phyloP scores from a whole-genome alignment of 2,888 invertebrate genomes.

The Agrypnus murinus region DNA sequence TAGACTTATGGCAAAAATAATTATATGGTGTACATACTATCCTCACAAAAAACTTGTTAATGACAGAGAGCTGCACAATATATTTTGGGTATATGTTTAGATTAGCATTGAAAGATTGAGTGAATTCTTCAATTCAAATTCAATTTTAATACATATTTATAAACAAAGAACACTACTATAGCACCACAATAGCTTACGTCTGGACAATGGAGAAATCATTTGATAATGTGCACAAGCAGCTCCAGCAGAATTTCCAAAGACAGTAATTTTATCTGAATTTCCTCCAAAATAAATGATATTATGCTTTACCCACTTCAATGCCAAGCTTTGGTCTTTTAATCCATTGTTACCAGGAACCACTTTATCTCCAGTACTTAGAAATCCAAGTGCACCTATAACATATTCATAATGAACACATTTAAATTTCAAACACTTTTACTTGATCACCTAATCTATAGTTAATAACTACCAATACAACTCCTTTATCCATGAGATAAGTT shows the following conservation, averaged over 20 bases:
- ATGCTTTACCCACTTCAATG: conserved; percentile 26
- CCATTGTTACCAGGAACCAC: conserved; percentile 31
- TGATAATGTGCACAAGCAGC: conserved; percentile 14
- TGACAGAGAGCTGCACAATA: no score
- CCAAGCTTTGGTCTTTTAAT: conserved; percentile 30
- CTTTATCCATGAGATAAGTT: conserved; percentile 79
- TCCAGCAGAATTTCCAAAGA: conserved; percentile 38
- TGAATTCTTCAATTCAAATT: no score
- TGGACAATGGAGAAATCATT: conserved; percentile 22
- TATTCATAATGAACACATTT: no score
- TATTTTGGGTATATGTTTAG: no score
- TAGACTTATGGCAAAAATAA: no score
- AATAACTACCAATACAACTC: conserved; percentile 79
- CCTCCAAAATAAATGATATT: conserved; percentile 34
- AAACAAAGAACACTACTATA: no score
- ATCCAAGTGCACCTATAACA: conserved; percentile 33
- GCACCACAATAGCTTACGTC: no score
- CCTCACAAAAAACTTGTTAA: no score
- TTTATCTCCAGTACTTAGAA: conserved; percentile 32
- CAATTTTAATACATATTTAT: no score
- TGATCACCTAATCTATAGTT: conserved; percentile 83
- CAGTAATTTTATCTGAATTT: conserved; percentile 29
- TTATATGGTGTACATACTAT: no score
- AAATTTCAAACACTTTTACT: no score
- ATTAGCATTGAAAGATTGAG: no score